Conservation (phyloP, 2,113 vertebrate species). For the Pholis gunnellus region DNA sequence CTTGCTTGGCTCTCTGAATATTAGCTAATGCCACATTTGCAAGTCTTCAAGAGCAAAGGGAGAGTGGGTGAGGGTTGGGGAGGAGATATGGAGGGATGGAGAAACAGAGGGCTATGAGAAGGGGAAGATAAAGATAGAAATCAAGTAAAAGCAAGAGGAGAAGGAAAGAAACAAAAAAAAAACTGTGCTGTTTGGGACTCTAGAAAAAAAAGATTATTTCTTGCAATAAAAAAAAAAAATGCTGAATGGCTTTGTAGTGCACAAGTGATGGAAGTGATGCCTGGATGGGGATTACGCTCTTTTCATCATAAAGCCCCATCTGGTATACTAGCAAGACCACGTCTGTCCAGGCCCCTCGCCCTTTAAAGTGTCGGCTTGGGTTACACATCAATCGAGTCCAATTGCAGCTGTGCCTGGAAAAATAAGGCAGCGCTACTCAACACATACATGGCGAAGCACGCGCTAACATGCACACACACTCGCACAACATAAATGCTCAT, state of each 20-base stretch:
- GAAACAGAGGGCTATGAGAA: constrained; percentile 52
- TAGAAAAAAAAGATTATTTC: constrained; percentile 88
- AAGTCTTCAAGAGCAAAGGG: constrained; percentile 91
- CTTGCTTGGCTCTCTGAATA: constrained; percentile 90
- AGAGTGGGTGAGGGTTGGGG: constrained; percentile 77
- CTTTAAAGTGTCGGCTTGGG: constrained; percentile 98
- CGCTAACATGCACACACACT: constrained; percentile 39
- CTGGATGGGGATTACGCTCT: constrained; percentile 97
- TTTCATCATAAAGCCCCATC: constrained; percentile 99
- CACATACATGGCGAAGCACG: constrained; percentile 79
- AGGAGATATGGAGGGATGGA: constrained; percentile 84
- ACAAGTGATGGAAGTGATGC: constrained; percentile 94
- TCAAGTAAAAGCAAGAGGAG: constrained; percentile 66
- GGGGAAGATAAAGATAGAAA: constrained; percentile 84
- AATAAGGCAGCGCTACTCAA: constrained; percentile 78
- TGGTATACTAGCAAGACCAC: constrained; percentile 93
- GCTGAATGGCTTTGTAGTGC: constrained; percentile 93
- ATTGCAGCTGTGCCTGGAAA: constrained; percentile 96
- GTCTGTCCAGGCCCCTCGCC: constrained; percentile 97
- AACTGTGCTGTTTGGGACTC: constrained; percentile 85
- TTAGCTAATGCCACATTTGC: constrained; percentile 99
- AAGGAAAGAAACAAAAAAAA: constrained; percentile 60
- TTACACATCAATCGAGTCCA: constrained; percentile 97
- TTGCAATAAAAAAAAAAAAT: constrained; percentile 88
- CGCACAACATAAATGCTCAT: constrained; percentile 54